These are phyloP conservation scores for Ichneumon xanthorius DNA, from an alignment of 2,888 invertebrate genomes.

Conservation along the genomic window DNA sequence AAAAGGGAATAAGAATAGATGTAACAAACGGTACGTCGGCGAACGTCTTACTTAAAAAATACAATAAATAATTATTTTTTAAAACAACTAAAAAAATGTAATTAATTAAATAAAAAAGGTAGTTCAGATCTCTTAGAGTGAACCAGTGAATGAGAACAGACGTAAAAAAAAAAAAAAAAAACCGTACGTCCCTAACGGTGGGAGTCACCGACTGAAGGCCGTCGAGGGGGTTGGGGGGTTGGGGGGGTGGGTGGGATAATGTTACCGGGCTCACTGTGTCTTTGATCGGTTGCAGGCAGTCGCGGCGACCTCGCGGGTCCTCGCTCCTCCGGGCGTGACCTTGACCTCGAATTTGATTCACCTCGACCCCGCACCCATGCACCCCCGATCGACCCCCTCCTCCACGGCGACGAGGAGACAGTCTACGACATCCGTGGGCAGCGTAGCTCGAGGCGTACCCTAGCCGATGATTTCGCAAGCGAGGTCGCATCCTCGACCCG, in stretches of 20 bases:
- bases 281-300: conserved; percentile 80
- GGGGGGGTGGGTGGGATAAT: neutral
- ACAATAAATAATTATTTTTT: too few species aligned
- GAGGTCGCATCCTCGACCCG: conserved; percentile 85
- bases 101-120: too few species aligned
- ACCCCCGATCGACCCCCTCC: conserved; percentile 72
- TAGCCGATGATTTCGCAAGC: conserved; percentile 84
- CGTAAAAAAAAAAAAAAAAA: too few species aligned
- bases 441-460: conserved; percentile 82
- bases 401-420: conserved; percentile 85
- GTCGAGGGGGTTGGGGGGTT: too few species aligned
- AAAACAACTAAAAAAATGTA: too few species aligned
- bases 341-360: conserved; percentile 81
- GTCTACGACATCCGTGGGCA: conserved; percentile 88
- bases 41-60: too few species aligned
- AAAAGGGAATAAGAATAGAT: too few species aligned
- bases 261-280: conserved; percentile 44
- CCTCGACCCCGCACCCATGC: conserved; percentile 75
- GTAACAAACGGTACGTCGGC: too few species aligned
- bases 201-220: too few species aligned
- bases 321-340: conserved; percentile 80
- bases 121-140: too few species aligned
- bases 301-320: conserved; percentile 82
- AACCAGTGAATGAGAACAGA: too few species aligned
- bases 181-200: too few species aligned